Evolutionary conservation across 2,888 invertebrate genomes (phyloP), one percentile per base, ranked within the genome.

Genomic region (Mesorhabditis sp.): DNA sequence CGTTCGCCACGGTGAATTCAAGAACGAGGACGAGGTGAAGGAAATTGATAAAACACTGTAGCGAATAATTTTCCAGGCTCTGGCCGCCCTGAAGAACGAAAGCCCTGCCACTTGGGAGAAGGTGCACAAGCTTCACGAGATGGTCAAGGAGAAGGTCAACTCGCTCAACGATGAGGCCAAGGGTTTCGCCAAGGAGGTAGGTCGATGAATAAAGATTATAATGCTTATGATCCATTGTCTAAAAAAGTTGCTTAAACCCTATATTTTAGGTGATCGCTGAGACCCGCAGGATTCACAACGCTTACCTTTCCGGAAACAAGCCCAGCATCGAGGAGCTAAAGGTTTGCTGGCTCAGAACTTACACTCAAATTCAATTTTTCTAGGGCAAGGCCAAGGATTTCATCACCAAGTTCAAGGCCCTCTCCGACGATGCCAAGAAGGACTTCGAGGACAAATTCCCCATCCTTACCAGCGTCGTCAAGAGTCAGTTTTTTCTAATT

Each of bases 51-150:
- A 50, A 50, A 50, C 10, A 43, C 28, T 10, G 15, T 5, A 62
- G 44, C 42, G 3, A 44, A 50, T 7, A 58, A 15, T n/a, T 42
- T 72, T 74, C 64, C 73, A 81, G 74, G 81, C 79, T 73, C 69
- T 82, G 65, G 73, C 73, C 67, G 82, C 82, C 65, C 76, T 83
- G 62, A 83, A 83, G 79, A 81, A 70, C 62, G 82, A 83, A 74
- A 77, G 77, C 4, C 80, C 80, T 65, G 73, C 80, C 63, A 79
- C 82, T 67, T 72, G 80, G 78, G 83, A 74, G 71, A 83, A 83
- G 75, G 78, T 76, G 72, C 45, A 70, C 67, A 78, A 78, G 74
- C 75, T 80, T 69, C 78, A 80, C 73, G 69, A 72, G 44, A 43
- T 76, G 66, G 67, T 83, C 71, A 77, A 81, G 76, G 74, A 66